Conservation (phyloP, 2,888 invertebrate species). For the Rhingia rostrata region DNA sequence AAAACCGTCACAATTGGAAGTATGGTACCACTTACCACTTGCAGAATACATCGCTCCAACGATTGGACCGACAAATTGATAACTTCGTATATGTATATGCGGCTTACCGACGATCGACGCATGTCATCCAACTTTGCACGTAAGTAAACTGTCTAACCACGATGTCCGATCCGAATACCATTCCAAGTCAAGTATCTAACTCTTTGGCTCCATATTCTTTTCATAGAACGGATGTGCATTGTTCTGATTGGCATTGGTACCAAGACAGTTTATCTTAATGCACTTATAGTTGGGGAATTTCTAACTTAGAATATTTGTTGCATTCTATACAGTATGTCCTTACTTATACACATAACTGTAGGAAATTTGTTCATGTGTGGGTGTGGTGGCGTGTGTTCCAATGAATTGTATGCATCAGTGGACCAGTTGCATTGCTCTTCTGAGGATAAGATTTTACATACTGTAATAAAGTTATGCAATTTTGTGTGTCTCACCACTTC, state of each 20-base stretch:
- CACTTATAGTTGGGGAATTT: conserved; percentile 40
- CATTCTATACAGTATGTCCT: too few species aligned
- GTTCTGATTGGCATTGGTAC: conserved; percentile 43
- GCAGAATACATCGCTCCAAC: too few species aligned
- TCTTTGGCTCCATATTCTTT: conserved; percentile 8
- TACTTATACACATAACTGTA: not conserved
- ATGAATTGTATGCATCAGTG: not conserved
- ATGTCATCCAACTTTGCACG: not conserved
- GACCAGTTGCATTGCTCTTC: conserved; percentile 1
- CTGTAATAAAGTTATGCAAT: conserved; percentile 26
- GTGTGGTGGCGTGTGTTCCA: too few species aligned
- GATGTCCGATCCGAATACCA: not conserved
- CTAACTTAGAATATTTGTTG: conserved; percentile 10
- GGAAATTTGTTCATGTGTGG: too few species aligned
- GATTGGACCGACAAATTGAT: not conserved
- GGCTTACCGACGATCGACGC: not conserved
- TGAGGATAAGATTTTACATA: conserved; percentile 16
- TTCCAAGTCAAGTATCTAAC: not conserved
- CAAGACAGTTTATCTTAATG: conserved; percentile 41
- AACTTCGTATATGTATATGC: not conserved
- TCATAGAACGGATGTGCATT: not conserved
- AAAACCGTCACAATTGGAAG: too few species aligned
- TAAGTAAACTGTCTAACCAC: not conserved
- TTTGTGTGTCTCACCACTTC: conserved; percentile 27
- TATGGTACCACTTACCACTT: not conserved